These are phyloP conservation scores for Tichodroma muraria DNA, from an alignment of 2,113 vertebrate species.

Conservation along the genomic window DNA sequence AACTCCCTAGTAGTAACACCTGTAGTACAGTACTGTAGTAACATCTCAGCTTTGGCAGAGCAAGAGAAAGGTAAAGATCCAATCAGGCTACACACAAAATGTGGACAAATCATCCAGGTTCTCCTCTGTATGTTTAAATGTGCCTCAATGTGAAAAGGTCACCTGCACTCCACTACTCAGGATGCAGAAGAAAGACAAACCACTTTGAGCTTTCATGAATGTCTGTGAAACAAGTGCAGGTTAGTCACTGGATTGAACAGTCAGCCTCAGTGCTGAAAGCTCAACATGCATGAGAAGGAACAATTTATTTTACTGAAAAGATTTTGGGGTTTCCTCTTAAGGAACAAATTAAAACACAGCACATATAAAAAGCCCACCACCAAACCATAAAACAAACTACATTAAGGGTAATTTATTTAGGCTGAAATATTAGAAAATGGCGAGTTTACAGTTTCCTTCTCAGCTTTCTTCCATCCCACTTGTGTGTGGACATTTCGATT, in stretches of 20 bases:
- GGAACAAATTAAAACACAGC: neutral
- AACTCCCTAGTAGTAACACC: neutral
- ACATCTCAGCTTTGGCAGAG: neutral
- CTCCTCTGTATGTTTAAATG: neutral
- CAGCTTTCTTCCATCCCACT: neutral
- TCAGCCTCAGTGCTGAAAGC: neutral
- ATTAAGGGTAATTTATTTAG: neutral
- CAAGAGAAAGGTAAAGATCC: neutral
- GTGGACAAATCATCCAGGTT: neutral
- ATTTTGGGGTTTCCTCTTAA: neutral
- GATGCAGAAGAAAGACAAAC: neutral
- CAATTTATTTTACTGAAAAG: neutral
- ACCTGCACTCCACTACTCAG: neutral
- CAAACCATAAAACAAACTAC: neutral
- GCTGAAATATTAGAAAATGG: neutral
- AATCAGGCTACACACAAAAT: neutral
- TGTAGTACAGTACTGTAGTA: neutral
- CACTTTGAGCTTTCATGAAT: neutral
- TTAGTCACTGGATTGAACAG: neutral
- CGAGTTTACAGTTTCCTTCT: neutral
- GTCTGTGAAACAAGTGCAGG: neutral
- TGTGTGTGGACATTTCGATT: constrained; percentile 13
- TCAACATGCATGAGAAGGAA: neutral
- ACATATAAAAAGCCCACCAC: neutral
- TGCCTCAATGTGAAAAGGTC: neutral